These are phyloP conservation scores for Andrena praecox DNA, from an alignment of 2,888 invertebrate genomes.

Conservation along the genomic window DNA sequence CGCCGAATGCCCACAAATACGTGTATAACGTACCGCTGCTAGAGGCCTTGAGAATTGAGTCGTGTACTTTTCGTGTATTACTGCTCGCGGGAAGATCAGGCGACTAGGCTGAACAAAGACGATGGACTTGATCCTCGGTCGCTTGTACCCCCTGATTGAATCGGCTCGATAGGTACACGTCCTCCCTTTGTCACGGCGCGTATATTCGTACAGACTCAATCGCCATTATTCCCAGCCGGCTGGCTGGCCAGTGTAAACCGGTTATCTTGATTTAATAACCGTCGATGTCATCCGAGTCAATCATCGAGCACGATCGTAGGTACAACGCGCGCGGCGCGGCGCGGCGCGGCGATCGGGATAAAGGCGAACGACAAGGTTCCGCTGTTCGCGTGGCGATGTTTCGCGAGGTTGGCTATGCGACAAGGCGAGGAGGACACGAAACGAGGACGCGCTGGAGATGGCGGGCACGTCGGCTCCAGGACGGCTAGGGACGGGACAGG, in stretches of 20 bases:
- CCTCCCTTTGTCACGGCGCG: conserved; percentile 70
- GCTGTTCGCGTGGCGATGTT: conserved; percentile 27
- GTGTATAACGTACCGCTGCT: no score
- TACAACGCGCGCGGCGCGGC: conserved; percentile 18
- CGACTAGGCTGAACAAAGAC: conserved; percentile 68
- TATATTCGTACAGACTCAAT: conserved; percentile 72
- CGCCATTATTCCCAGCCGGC: conserved; percentile 71
- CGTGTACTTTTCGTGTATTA: no score
- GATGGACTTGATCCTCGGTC: conserved; percentile 59
- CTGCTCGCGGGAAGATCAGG: conserved; percentile 59
- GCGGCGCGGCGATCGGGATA: conserved; percentile 2
- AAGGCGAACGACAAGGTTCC: conserved; percentile 20
- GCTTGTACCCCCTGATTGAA: conserved; percentile 76
- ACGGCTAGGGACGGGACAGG: conserved; percentile 17
- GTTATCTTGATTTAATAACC: conserved; percentile 80
- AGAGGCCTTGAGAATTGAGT: no score
- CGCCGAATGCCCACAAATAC: no score
- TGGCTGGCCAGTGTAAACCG: conserved; percentile 52
- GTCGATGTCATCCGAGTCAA: conserved; percentile 75
- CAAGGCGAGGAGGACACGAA: neutral
- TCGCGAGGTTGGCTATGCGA: conserved; percentile 20
- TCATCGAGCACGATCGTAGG: conserved; percentile 20
- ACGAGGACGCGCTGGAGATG: neutral
- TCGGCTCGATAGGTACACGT: conserved; percentile 60
- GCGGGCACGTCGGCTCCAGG: conserved; percentile 12